Base-by-base conservation (phyloP, 2,888 invertebrate genomes). In the Microplitis manilae region DNA sequence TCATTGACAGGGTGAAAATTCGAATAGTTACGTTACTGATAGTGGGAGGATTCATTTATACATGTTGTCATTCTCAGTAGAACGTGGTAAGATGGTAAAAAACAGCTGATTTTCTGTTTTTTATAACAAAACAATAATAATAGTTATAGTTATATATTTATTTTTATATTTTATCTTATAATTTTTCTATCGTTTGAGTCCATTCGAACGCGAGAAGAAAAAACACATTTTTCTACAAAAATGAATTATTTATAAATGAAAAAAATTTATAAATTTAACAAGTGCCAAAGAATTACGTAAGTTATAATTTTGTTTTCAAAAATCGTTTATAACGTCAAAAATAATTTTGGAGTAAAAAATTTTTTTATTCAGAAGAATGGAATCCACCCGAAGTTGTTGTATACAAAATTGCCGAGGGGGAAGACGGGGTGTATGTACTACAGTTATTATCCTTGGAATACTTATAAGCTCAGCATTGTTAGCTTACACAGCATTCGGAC, bases 401-500 rank as follows among this genome's bases (percentile, higher is more conserved):
- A 72, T 68, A 59, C 76, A 77, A 20, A 83, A 83, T 78, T 83
- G 82, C 75, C 84, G 79, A 17, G 64, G 78, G 40, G 82, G 80
- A 72, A 84, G 84, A 69, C 79, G 85, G 40, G 81, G 84, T 60
- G 79, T 83, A 38, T 85, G 83, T 75, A 30, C 82, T 20, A 79
- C 82, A 1, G 86, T 88, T 1, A 74, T 84, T 6, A 70, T 85
- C 50, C 83, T 88, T 38, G 86, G 79, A 6, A 77, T 84, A 30
- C 67, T 82, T 15, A 85, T 88, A 67, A 85, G 85, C 41, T 77
- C 79, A 38, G 75, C 83, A 30, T 76, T 89, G 9, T 79, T 88
- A 13, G 87, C 86, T 5, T 87, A 86, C 72, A 80, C 83, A 1
- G 85, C 87, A 30, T 86, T 87, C 67, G 77, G 80, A 20, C 72